Percentiles rank a stretch among this genome's conserved stretches.
These are phyloP conservation scores for Sander vitreus DNA, from an alignment of 2,113 vertebrate species.

Conservation along the genomic window DNA sequence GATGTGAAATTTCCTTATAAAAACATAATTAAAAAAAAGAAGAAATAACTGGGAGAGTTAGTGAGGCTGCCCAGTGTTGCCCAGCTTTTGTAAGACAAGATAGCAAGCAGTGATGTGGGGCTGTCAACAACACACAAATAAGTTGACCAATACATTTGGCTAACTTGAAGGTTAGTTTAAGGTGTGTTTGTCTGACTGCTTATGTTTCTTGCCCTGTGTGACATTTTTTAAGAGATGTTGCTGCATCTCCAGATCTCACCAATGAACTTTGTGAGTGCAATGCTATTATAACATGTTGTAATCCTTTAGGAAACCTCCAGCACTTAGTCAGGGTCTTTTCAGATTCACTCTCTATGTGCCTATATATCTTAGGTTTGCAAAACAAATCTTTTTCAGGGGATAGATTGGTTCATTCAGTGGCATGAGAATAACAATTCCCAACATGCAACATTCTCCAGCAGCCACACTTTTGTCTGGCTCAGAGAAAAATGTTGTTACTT, in stretches of 20 bases:
- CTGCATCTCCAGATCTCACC: not conserved
- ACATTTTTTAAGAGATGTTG: too few species aligned
- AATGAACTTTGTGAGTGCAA: not conserved
- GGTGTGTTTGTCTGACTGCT: too few species aligned
- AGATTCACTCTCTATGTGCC: not conserved
- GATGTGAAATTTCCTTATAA: too few species aligned
- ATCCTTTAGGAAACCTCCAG: too few species aligned
- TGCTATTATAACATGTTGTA: not conserved
- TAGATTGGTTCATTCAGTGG: not conserved
- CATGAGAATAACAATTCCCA: constrained; percentile 24
- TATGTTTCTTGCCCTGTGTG: too few species aligned
- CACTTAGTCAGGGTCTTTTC: not conserved
- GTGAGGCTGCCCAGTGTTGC: too few species aligned
- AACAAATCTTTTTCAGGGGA: not conserved
- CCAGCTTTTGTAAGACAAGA: too few species aligned
- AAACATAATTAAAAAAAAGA: too few species aligned
- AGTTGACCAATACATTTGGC: too few species aligned
- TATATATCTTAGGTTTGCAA: not conserved
- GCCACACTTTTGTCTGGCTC: constrained; percentile 13
- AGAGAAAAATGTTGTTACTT: constrained; percentile 37
- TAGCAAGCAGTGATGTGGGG: too few species aligned
- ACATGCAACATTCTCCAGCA: constrained; percentile 13
- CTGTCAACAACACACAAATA: too few species aligned
- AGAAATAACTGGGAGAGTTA: not conserved
- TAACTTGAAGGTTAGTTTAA: too few species aligned